Percentiles rank a stretch among this genome's conserved stretches.
Conservation (phyloP, 2,797 vertebrate genomes). For the Protonibea diacanthus region DNA sequence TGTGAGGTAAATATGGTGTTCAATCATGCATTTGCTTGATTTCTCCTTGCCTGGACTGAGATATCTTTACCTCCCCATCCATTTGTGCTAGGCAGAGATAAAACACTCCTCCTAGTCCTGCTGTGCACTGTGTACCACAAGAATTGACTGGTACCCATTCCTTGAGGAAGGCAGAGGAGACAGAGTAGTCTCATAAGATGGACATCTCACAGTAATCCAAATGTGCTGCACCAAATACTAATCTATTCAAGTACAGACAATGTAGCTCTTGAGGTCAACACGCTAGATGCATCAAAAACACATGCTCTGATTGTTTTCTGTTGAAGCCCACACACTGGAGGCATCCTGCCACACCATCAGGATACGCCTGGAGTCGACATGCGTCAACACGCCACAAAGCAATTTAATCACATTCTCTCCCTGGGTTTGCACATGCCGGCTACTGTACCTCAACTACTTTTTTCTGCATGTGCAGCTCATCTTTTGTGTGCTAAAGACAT, state of each 20-base stretch:
- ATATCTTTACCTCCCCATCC: not conserved
- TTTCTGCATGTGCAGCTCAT: not conserved
- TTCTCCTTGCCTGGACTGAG: constrained; percentile 3
- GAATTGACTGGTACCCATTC: constrained; percentile 3
- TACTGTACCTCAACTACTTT: not conserved
- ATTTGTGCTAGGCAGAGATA: constrained; percentile 12
- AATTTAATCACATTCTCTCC: constrained; percentile 15
- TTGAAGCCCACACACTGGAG: constrained; percentile 9
- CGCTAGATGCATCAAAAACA: constrained; percentile 20
- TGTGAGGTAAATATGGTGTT: not conserved
- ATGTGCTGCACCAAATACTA: constrained; percentile 42
- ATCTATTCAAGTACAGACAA: constrained; percentile 32
- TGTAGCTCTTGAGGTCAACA: constrained; percentile 9
- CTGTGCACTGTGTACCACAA: not conserved
- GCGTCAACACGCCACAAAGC: constrained; percentile 26
- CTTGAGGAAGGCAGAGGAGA: constrained; percentile 10
- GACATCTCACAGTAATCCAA: constrained; percentile 43
- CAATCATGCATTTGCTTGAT: not conserved
- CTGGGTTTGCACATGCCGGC: not conserved
- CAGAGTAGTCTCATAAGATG: constrained; percentile 30
- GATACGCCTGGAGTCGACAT: not conserved
- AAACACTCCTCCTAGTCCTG: constrained; percentile 20
- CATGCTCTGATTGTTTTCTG: constrained; percentile 1
- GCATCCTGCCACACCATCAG: not conserved
- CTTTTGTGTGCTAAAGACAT: not conserved